A percentile compares a stretch with the other conserved stretches of the same genome.
Evolutionary conservation across 2,113 vertebrate genomes (phyloP).

Genomic region (Myodes glareolus): DNA sequence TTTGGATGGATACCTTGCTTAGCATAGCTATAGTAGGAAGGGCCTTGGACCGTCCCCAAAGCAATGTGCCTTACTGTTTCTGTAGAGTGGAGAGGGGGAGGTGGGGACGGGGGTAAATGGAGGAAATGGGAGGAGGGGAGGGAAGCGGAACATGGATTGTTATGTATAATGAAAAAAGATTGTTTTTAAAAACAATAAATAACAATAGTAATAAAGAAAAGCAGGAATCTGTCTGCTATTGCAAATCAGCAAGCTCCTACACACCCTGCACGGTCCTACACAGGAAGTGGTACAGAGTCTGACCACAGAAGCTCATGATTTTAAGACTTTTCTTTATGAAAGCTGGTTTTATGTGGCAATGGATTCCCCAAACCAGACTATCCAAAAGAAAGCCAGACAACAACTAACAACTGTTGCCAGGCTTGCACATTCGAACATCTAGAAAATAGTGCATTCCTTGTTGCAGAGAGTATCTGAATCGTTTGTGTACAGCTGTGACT

Average conservation of each 20-base stretch:
- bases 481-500: not conserved
- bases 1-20: no score
- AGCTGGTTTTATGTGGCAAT: conserved; percentile 64
- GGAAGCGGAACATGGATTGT: no score
- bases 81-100: no score
- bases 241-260: not conserved
- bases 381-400: conserved; percentile 54
- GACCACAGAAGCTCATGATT: not conserved
- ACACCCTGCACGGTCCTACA: not conserved
- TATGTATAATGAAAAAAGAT: no score
- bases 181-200: no score
- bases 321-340: conserved; percentile 54
- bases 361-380: conserved; percentile 51
- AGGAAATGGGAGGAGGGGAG: no score
- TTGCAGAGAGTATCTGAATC: not conserved
- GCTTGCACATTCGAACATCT: conserved; percentile 10
- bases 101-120: no score
- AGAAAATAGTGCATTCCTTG: not conserved
- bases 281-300: not conserved
- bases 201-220: no score
- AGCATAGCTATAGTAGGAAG: no score
- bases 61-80: no score
- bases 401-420: conserved; percentile 69
- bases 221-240: not conserved
- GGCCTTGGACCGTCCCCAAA: no score